Conservation (phyloP, 2,113 vertebrate genomes). For the Phalacrocorax carbo region DNA sequence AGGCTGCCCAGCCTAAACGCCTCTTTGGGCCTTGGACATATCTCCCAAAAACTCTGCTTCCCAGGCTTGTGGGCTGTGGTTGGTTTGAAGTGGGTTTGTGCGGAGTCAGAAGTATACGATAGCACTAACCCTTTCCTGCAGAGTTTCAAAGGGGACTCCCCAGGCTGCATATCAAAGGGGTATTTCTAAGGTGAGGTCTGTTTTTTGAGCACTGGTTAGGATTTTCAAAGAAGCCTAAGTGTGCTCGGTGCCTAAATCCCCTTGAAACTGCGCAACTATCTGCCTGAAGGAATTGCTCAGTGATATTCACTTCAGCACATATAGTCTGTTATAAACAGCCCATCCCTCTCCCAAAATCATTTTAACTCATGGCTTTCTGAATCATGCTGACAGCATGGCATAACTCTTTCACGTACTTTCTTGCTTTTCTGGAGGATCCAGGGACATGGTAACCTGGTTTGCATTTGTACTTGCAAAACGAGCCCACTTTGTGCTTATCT, state of each 20-base stretch:
- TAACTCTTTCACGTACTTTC: constrained; percentile 77
- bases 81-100: constrained; percentile 55
- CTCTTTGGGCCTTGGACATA: not conserved
- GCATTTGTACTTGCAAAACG: constrained; percentile 97
- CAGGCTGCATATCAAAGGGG: constrained; percentile 47
- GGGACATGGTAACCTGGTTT: constrained; percentile 92
- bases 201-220: not conserved
- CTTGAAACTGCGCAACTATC: not conserved
- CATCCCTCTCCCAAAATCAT: not conserved
- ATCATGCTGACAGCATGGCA: not conserved
- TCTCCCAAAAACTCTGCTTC: not conserved
- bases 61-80: constrained; percentile 23
- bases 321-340: not conserved
- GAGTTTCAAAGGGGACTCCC: constrained; percentile 61
- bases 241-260: not conserved
- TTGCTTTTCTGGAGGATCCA: constrained; percentile 81
- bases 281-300: not conserved
- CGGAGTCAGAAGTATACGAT: constrained; percentile 22
- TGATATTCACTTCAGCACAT: not conserved
- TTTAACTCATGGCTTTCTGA: not conserved
- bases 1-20: not conserved
- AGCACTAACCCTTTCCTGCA: constrained; percentile 45
- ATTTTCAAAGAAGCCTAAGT: not conserved
- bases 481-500: constrained; percentile 93
- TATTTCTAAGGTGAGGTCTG: constrained; percentile 5